These are phyloP conservation scores for Cheilosia soror DNA, from an alignment of 2,888 invertebrate genomes.

Conservation along the genomic window DNA sequence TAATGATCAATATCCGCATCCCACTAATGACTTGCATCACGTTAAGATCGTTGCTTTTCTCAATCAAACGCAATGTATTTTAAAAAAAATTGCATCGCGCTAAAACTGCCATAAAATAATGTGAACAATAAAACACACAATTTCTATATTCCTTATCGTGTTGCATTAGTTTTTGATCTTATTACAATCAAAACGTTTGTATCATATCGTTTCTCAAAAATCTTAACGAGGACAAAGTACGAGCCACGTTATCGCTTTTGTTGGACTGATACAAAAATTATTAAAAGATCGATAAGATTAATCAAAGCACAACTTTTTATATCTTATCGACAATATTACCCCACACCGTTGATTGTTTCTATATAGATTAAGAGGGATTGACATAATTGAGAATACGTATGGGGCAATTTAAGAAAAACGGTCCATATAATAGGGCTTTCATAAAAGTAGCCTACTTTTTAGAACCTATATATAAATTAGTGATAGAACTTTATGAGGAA, in stretches of 20 bases:
- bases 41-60: background rate
- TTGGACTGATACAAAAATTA: constrained; percentile 4
- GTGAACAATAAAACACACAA: too few relatives aligned
- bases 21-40: constrained; percentile 17
- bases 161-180: background rate
- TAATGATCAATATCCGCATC: constrained; percentile 40
- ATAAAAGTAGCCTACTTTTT: too few relatives aligned
- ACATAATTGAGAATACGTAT: background rate
- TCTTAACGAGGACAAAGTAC: constrained; percentile 32
- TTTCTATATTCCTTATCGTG: background rate
- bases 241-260: constrained; percentile 16
- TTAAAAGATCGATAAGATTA: constrained; percentile 44
- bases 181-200: background rate
- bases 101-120: too few relatives aligned
- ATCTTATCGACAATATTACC: constrained; percentile 56
- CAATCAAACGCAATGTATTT: background rate
- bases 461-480: too few relatives aligned
- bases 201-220: constrained; percentile 12
- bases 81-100: too few relatives aligned
- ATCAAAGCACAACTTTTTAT: constrained; percentile 29
- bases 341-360: constrained; percentile 16
- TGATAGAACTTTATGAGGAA: too few relatives aligned
- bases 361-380: background rate
- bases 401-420: too few relatives aligned
- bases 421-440: too few relatives aligned